Evolutionary conservation across 2,113 vertebrate genomes (phyloP).

Genomic region (Eubucco bourcierii): DNA sequence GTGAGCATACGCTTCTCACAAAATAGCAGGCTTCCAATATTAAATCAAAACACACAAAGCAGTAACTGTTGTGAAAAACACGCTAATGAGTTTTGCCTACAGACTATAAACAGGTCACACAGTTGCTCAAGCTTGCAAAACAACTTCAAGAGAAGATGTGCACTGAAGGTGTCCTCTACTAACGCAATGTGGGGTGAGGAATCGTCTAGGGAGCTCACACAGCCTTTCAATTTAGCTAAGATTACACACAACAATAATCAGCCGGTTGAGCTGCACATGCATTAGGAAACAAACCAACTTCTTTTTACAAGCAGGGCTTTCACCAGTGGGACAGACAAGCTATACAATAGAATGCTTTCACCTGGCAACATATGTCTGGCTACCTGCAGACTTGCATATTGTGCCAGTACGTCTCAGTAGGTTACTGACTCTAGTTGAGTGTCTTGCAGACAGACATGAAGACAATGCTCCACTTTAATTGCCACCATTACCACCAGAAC

Average conservation of each 20-base stretch:
- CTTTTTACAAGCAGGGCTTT: too few relatives aligned
- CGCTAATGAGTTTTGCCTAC: not conserved
- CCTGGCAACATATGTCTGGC: too few relatives aligned
- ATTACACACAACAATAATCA: not conserved
- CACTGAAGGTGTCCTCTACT: not conserved
- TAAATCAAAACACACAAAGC: not conserved
- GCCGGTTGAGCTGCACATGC: not conserved
- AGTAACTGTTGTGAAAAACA: not conserved
- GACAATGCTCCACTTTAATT: too few relatives aligned
- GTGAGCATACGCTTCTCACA: not conserved
- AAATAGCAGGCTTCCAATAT: not conserved
- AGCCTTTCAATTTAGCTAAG: not conserved
- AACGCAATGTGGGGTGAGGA: not conserved
- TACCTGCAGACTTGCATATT: too few relatives aligned
- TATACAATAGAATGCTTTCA: too few relatives aligned
- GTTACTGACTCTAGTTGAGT: too few relatives aligned
- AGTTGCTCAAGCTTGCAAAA: not conserved
- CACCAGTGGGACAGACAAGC: too few relatives aligned
- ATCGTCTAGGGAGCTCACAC: not conserved
- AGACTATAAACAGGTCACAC: not conserved
- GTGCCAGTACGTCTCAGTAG: too few relatives aligned
- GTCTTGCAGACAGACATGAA: too few relatives aligned
- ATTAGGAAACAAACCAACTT: not conserved
- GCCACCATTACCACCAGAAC: too few relatives aligned
- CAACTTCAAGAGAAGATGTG: not conserved